These are phyloP conservation scores for Geococcyx californianus DNA, from an alignment of 2,113 vertebrate species.

Conservation along the genomic window DNA sequence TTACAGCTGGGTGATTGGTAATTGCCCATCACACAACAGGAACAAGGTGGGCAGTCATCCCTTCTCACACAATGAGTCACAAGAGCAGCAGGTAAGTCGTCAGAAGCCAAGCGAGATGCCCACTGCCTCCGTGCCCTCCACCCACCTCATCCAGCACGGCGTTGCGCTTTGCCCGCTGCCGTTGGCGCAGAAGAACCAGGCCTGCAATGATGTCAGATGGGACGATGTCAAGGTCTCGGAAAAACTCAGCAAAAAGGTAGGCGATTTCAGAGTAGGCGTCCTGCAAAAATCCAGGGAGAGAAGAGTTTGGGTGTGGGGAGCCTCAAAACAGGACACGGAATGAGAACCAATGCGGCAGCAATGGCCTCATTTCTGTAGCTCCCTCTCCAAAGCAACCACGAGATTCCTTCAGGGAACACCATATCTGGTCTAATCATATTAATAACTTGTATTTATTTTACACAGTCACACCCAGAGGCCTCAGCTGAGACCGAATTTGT, in stretches of 20 bases:
- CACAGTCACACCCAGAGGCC: neutral
- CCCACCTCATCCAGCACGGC: constrained; percentile 86
- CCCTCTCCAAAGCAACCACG: neutral
- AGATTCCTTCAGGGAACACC: neutral
- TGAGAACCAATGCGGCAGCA: neutral
- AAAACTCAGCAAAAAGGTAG: constrained; percentile 97
- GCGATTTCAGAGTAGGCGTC: constrained; percentile 99
- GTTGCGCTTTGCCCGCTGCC: constrained; percentile 91
- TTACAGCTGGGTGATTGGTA: neutral
- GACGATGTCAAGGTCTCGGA: constrained; percentile 97
- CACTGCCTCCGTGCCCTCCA: neutral
- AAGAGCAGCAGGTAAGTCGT: neutral
- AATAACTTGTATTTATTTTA: neutral
- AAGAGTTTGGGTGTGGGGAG: neutral
- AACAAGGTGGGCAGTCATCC: neutral
- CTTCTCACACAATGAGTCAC: neutral
- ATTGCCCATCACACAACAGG: neutral
- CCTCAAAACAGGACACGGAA: neutral
- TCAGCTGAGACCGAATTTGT: neutral
- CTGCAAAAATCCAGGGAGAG: constrained; percentile 66
- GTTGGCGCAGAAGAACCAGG: constrained; percentile 92
- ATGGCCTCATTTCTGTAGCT: neutral
- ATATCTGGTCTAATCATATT: neutral
- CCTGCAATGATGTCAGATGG: constrained; percentile 98
- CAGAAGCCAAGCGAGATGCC: neutral